A percentile compares a stretch with the other conserved stretches of the same genome.
phyloP scores from a whole-genome alignment of 2,113 vertebrate species.

The Tonatia bakeri region DNA sequence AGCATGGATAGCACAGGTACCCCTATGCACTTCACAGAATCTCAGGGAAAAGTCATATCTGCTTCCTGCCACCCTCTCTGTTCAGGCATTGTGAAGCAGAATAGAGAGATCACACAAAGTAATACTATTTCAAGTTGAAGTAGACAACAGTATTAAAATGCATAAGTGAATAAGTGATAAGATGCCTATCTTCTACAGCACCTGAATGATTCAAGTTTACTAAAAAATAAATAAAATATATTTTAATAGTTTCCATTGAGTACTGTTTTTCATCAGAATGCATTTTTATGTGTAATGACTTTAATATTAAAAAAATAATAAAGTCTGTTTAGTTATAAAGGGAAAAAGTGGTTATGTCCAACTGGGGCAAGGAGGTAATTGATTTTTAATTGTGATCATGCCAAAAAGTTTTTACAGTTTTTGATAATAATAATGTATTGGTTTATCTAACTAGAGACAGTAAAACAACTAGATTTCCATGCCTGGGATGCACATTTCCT shows the following conservation, averaged over 20 bases:
- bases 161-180: not conserved
- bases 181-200: not conserved
- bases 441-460: not conserved
- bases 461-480: not conserved
- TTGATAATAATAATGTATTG: not conserved
- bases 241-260: not conserved
- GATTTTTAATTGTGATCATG: not conserved
- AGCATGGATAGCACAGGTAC: not conserved
- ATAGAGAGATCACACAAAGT: not conserved
- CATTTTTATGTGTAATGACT: not conserved
- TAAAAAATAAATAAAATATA: not conserved
- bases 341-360: not conserved
- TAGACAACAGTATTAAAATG: not conserved
- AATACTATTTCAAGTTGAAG: not conserved
- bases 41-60: not conserved
- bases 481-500: not conserved
- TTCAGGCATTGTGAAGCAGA: not conserved
- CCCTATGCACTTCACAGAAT: not conserved
- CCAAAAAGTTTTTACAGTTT: not conserved
- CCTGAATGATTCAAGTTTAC: not conserved
- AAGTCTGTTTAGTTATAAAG: not conserved
- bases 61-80: not conserved
- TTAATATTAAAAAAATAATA: not conserved
- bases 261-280: not conserved
- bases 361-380: fast-evolving